Base-by-base conservation (phyloP, 2,888 invertebrate species). In the Drosophila neonasuta region DNA sequence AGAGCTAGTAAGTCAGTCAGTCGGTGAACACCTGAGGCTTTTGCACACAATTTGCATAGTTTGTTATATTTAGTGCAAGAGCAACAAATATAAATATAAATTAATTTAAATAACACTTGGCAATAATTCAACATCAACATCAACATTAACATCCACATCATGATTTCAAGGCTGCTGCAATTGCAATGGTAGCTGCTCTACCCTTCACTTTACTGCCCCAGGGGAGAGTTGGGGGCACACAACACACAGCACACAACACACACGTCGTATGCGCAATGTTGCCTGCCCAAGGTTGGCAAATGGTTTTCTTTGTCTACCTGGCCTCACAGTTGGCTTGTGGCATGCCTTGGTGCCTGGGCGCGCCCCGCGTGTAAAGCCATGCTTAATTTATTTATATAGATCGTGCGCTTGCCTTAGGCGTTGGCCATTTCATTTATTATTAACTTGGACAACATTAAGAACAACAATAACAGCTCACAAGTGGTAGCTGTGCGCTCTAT, bases 331-430 rank as follows among this genome's bases (percentile, higher is more conserved):
- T 66, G 66, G 62, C 13, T 20, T 10, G 34, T 34, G 11, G 34
- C 34, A 61, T 69, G 20, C 55, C 63, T 32, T 20, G 34, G 39
- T 24, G 24, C 57, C 65, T 68, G 77, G 80, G 73, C 69, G 85
- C 81, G 74, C 77, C 87, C 71, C 71, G 49, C 71, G 49, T 71
- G 82, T 74, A 83, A 80, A 72, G 77, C 67, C 70, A 62, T 55
- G 62, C 70, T 71, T 79, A 71, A 80, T 79, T 80, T 80, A 76
- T 79, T 76, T 88, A 88, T 88, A 75, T 88, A 84, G 81, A 84
- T 86, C 82, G 87, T 74, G 80, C 71, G 79, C 74, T 77, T 29
- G 81, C 81, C 85, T 84, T 66, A 84, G 81, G 81, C 87, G 85
- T 82, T 86, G 87, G 66, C 85, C 80, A 84, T 77, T 68, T 83